These are phyloP conservation scores for Mimachlamys varia DNA, from an alignment of 2,888 invertebrate genomes.

Conservation along the genomic window DNA sequence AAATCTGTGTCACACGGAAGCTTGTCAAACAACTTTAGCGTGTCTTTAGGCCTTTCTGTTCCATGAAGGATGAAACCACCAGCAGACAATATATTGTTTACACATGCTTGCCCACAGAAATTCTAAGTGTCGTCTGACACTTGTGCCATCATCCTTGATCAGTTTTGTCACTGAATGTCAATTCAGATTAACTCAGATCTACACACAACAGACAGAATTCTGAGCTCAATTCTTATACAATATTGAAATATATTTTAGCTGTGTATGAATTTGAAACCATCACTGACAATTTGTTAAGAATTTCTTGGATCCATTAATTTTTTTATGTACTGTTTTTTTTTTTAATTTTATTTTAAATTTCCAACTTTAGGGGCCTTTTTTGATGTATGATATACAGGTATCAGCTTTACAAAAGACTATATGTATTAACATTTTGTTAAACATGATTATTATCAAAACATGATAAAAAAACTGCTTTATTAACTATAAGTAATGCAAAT, in stretches of 20 bases:
- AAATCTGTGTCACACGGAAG: conserved; percentile 24
- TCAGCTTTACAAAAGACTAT: no score
- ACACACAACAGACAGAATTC: background rate
- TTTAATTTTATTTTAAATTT: no score
- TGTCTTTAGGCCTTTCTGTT: background rate
- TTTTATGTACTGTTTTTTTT: no score
- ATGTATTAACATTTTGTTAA: no score
- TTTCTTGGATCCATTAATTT: no score
- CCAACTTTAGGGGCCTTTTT: no score
- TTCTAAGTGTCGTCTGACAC: background rate
- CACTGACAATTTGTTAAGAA: background rate
- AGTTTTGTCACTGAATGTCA: background rate
- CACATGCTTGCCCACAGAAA: background rate
- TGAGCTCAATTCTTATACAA: no score
- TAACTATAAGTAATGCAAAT: no score
- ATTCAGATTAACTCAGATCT: background rate
- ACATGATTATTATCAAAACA: no score
- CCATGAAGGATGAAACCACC: no score
- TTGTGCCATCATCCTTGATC: background rate
- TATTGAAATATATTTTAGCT: background rate
- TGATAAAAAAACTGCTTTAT: no score
- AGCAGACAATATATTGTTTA: background rate
- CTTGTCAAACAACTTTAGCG: background rate
- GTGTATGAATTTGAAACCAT: background rate
- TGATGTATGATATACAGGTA: no score